Conservation (phyloP, 2,888 invertebrate species). For the Drosophila macrospina region DNA sequence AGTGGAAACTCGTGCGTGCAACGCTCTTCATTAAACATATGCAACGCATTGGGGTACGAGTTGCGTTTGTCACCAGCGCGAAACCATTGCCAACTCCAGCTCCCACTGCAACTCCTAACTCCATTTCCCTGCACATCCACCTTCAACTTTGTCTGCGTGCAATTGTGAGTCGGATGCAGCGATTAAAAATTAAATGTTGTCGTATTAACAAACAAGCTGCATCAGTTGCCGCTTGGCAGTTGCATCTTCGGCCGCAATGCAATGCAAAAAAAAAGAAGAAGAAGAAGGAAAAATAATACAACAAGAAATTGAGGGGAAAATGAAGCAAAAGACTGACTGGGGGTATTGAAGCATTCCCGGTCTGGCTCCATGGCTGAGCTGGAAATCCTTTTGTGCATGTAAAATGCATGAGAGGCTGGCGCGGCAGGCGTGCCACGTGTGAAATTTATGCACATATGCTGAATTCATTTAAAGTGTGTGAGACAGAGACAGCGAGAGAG, state of each 20-base stretch:
- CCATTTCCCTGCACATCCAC: not conserved
- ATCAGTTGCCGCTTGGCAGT: slow-evolving; percentile 33
- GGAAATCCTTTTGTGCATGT: slow-evolving; percentile 72
- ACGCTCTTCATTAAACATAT: slow-evolving; percentile 74
- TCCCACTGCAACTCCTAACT: not conserved
- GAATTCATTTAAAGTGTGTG: slow-evolving; percentile 62
- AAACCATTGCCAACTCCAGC: no score
- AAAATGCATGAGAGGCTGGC: slow-evolving; percentile 68
- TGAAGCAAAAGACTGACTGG: slow-evolving; percentile 21
- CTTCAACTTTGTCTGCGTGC: slow-evolving; percentile 24
- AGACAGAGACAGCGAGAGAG: no score
- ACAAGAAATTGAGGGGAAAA: not conserved
- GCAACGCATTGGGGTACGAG: slow-evolving; percentile 65
- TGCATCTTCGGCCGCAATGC: slow-evolving; percentile 49
- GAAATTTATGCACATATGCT: slow-evolving; percentile 81
- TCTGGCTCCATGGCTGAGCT: slow-evolving; percentile 31
- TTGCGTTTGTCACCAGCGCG: slow-evolving; percentile 18
- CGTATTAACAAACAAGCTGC: slow-evolving; percentile 75
- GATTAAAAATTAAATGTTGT: slow-evolving; percentile 81
- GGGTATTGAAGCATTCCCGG: slow-evolving; percentile 32
- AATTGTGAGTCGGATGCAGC: slow-evolving; percentile 65
- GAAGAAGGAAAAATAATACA: slow-evolving; percentile 12
- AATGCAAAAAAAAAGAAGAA: slow-evolving; percentile 6
- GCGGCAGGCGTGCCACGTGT: slow-evolving; percentile 65
- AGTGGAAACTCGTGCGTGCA: slow-evolving; percentile 59